Evolutionary conservation across 2,888 invertebrate species (phyloP), one percentile per base, ranked within the genome.

Genomic region (Oscheius sp.): DNA sequence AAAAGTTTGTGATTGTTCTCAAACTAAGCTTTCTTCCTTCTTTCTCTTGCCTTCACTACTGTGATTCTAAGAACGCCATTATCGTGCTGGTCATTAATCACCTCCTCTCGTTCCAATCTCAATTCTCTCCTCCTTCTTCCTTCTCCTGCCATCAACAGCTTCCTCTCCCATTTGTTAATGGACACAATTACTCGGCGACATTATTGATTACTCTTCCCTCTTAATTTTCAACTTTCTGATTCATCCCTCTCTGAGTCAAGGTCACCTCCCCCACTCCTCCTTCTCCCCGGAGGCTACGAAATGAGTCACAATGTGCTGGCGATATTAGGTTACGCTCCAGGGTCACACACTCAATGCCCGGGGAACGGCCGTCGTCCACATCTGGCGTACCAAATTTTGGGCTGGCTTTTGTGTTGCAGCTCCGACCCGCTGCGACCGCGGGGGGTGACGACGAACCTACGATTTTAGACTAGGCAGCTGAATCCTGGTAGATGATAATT

Each of bases 261-360:
- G 54, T 54, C 54, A 54, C n/a, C 54, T 36, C 33, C 20, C 33
- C 22, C 22, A 22, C 14, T 28, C 54, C 54, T 54, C 54, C 33
- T 41, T 14, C 20, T 54, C 54, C 54, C 54, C 33, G 33, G 54
- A 33, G 54, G 54, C 54, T 54, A 20, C 59, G 44, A 59, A 59
- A 59, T 59, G 59, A 59, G 59, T 59, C 59, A 59, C 44, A 59
- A 59, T 59, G 59, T 54, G 54, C 54, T 33, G 54, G 38, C 59
- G 59, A 59, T 59, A 59, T 59, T 59, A 59, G 59, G 59, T 59
- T 59, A 59, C 59, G 59, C n/a, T n/a, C 59, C 59, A 59, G 59
- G 59, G 59, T 59, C 59, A 59, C 59, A 41, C 59, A 59, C 59
- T 59, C 57, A 57, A 38, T 57, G 24, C 41, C n/a, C 54, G 30